Percentiles rank a stretch among this genome's conserved stretches.
phyloP scores from a whole-genome alignment of 2,888 invertebrate species.

The Adela reaumurella region DNA sequence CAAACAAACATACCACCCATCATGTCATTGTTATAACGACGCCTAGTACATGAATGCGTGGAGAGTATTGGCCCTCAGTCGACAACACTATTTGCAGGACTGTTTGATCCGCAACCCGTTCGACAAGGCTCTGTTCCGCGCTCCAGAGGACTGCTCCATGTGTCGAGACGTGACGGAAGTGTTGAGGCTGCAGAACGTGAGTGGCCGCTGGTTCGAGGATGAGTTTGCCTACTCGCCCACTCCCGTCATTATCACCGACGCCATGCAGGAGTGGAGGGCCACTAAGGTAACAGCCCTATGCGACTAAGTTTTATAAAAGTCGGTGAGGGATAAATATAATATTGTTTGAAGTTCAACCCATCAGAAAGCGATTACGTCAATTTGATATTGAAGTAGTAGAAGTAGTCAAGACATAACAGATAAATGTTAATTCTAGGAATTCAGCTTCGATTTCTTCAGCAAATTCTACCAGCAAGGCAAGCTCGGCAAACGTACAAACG shows the following conservation, averaged over 20 bases:
- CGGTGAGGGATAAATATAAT: no score
- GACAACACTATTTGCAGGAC: slow-evolving; percentile 20
- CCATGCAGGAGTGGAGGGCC: slow-evolving; percentile 78
- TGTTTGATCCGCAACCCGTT: slow-evolving; percentile 32
- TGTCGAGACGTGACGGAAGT: slow-evolving; percentile 64
- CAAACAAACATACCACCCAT: no score
- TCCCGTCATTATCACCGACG: slow-evolving; percentile 86
- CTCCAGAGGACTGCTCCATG: slow-evolving; percentile 77
- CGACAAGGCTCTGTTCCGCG: slow-evolving; percentile 58
- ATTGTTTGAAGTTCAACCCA: no score
- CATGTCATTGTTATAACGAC: no score
- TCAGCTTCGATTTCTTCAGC: slow-evolving; percentile 81
- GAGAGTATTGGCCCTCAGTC: no score
- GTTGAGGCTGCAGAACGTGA: slow-evolving; percentile 63
- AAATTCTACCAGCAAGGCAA: slow-evolving; percentile 63
- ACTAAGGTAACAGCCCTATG: slow-evolving; percentile 48
- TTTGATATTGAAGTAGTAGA: no score
- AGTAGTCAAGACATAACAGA: no score
- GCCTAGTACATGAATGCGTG: no score
- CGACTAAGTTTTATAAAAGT: no score
- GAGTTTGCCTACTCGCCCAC: slow-evolving; percentile 71
- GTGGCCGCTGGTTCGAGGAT: slow-evolving; percentile 66
- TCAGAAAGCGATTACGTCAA: no score
- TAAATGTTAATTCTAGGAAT: slow-evolving; percentile 39
- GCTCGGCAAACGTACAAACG: slow-evolving; percentile 50